Evolutionary conservation across 2,113 vertebrate species (phyloP), one percentile per base, ranked within the genome.

Genomic region (Dasyornis broadbenti): DNA sequence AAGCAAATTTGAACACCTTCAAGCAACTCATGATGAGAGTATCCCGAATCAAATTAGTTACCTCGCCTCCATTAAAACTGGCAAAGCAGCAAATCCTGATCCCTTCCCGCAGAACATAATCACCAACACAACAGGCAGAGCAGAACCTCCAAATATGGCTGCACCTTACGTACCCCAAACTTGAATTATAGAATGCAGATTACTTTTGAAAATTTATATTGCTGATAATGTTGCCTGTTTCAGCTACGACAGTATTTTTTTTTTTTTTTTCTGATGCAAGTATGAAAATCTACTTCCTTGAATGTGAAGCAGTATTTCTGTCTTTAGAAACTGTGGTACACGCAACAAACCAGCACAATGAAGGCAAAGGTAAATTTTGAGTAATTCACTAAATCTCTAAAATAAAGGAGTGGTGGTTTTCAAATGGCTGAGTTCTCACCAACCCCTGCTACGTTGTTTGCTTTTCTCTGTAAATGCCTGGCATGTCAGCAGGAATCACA

Each of bases 1-100:
- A 96, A 97, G 92, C 92, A 96, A 97, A 96, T 92, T 42, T 90
- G 93, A 96, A 90, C 78, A 80, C 87, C 96, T 93, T 82, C 71
- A 85, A 92, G 92, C 93, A 96, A 96, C 70, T 95, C 57, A 86
- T 92, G 85, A 97, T 96, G 92, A 95, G 82, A 84, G 70, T 31
- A 73, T 60, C 94, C 79, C 78, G 85, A 78, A 79, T 91, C 27
- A 3, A 96, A 97, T 96, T 94, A 97, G 96, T 89, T 95, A 92
- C 66, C 73, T 87, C 0, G 2, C 86, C 81, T 95, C 95, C 89
- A 94, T 90, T 92, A 95, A 92, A 97, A 89, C 53, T n/a, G 71
- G 68, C 71, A 92, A 56, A 71, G 93, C 71, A 95, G 52, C 73
- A 88, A 90, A 85, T 56, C 69, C 59, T 59, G 59, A 82, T 71